Percentiles rank a stretch among this genome's conserved stretches.
Conservation (phyloP, 2,888 invertebrate species). For the Apodemia duryi region DNA sequence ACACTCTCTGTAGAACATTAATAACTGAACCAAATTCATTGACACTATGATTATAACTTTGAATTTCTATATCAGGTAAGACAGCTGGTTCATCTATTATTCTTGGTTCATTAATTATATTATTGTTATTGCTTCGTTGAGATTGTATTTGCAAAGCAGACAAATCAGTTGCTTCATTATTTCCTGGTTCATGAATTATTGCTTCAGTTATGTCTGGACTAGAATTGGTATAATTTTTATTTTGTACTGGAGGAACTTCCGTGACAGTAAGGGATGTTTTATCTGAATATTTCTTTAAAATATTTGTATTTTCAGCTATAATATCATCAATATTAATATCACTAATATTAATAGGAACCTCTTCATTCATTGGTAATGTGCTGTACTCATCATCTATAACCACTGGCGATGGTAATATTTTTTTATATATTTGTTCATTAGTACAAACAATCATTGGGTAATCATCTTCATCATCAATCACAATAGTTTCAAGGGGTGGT, state of each 20-base stretch:
- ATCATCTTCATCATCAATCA: conserved; percentile 30
- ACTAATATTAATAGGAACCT: conserved; percentile 36
- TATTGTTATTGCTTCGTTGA: conserved; percentile 14
- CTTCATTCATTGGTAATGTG: conserved; percentile 14
- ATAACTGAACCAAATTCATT: not conserved
- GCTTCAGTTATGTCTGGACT: not conserved
- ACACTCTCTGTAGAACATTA: not conserved
- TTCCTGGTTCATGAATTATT: not conserved
- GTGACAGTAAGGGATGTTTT: conserved; percentile 2
- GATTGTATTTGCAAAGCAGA: not conserved
- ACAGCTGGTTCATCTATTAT: not conserved
- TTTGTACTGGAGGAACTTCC: conserved; percentile 16
- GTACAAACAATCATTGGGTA: conserved; percentile 21
- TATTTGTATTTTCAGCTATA: conserved; percentile 38
- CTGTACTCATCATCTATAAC: conserved; percentile 33
- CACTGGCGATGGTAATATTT: conserved; percentile 18
- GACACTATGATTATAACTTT: not conserved
- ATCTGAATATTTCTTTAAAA: conserved; percentile 30
- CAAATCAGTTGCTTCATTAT: not conserved
- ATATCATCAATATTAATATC: conserved; percentile 36
- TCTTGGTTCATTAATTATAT: not conserved
- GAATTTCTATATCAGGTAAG: not conserved
- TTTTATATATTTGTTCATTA: conserved; percentile 9
- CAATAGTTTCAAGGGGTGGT: conserved; percentile 36
- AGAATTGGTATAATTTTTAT: not conserved